These are phyloP conservation scores for Podarcis lilfordi DNA, from an alignment of 2,797 vertebrate genomes.

Conservation along the genomic window DNA sequence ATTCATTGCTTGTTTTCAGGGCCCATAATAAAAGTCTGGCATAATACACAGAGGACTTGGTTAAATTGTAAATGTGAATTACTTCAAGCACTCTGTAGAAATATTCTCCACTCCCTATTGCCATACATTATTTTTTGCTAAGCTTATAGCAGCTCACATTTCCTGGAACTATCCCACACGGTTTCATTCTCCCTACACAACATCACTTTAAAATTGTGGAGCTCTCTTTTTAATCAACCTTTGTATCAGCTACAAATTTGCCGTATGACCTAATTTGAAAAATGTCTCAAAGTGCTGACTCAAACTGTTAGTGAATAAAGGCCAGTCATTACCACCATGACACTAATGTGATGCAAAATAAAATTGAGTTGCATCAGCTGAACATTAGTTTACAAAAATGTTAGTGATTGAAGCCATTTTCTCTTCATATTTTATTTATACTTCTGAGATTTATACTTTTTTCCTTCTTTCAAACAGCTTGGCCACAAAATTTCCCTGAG, in stretches of 20 bases:
- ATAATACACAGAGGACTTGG: conserved; percentile 64
- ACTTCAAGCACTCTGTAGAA: conserved; percentile 70
- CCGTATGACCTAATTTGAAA: conserved; percentile 83
- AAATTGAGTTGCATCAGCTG: conserved; percentile 79
- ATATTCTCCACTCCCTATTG: conserved; percentile 66
- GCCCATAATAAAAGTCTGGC: conserved; percentile 59
- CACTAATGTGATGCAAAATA: conserved; percentile 81
- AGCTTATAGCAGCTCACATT: conserved; percentile 72
- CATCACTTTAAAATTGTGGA: conserved; percentile 77
- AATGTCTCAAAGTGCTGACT: conserved; percentile 84
- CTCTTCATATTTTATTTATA: conserved; percentile 81
- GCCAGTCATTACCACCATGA: conserved; percentile 74
- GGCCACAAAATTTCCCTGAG: conserved; percentile 59
- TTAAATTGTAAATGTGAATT: conserved; percentile 77
- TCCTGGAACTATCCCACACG: conserved; percentile 79
- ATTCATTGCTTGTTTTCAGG: conserved; percentile 71
- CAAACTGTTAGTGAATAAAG: conserved; percentile 81
- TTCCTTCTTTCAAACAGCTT: conserved; percentile 48
- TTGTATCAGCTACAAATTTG: conserved; percentile 80
- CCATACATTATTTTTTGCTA: conserved; percentile 76
- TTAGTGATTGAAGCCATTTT: conserved; percentile 76
- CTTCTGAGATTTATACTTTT: conserved; percentile 68
- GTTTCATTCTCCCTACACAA: conserved; percentile 78
- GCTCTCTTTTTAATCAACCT: conserved; percentile 83
- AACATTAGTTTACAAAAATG: conserved; percentile 81